phyloP scores from a whole-genome alignment of 2,113 vertebrate genomes.

The Perca fluviatilis region DNA sequence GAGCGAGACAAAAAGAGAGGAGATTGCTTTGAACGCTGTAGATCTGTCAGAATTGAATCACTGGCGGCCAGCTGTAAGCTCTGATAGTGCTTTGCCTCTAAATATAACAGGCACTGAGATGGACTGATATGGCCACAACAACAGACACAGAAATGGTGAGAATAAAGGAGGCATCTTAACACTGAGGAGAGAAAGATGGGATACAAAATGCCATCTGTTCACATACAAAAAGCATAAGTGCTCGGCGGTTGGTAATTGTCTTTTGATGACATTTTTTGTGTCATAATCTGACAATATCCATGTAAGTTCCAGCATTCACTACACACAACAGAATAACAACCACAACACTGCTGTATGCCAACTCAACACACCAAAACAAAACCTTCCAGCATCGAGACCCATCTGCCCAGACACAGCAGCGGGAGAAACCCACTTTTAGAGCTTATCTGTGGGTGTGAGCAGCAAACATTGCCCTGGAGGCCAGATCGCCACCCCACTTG shows the following conservation, averaged over 20 bases:
- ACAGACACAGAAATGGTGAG: constrained; percentile 42
- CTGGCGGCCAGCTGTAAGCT: constrained; percentile 67
- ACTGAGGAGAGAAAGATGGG: constrained; percentile 5
- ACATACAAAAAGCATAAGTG: background rate
- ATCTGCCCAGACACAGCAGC: constrained; percentile 62
- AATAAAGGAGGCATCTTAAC: constrained; percentile 42
- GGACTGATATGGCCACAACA: constrained; percentile 63
- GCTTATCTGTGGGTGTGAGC: constrained; percentile 44
- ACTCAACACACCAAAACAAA: constrained; percentile 15
- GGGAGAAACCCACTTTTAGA: constrained; percentile 60
- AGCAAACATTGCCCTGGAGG: constrained; percentile 43
- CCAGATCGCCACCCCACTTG: constrained; percentile 18
- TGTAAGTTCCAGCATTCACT: too few species aligned
- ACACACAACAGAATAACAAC: constrained; percentile 3
- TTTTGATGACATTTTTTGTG: constrained; percentile 38
- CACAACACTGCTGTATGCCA: constrained; percentile 1
- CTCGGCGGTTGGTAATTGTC: constrained; percentile 22
- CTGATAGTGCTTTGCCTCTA: constrained; percentile 72
- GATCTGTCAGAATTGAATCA: constrained; percentile 79
- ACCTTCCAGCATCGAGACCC: constrained; percentile 52
- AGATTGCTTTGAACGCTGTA: constrained; percentile 70
- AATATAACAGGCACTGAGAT: constrained; percentile 74
- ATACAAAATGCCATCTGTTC: constrained; percentile 13
- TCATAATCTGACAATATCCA: background rate
- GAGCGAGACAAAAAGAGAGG: constrained; percentile 63